Evolutionary conservation across 2,113 vertebrate genomes (phyloP).

Genomic region (Mustelus asterias): DNA sequence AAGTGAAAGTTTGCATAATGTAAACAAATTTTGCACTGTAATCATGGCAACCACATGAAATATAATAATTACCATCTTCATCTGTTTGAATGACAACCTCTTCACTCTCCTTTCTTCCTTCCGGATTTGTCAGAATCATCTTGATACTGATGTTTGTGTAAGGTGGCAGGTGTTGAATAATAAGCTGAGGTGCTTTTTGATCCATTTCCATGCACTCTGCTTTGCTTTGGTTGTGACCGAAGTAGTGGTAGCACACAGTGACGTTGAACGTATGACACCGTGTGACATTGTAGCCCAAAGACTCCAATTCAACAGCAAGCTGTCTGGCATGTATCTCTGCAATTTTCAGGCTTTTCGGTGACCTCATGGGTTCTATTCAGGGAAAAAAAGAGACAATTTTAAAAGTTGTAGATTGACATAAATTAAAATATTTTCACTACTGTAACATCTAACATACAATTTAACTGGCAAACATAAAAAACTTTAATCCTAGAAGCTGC

Average conservation of each 20-base stretch:
- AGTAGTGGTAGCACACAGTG: conserved; percentile 96
- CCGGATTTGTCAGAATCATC: conserved; percentile 96
- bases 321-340: conserved; percentile 85
- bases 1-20: not conserved
- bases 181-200: conserved; percentile 88
- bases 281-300: conserved; percentile 95
- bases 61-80: conserved; percentile 74
- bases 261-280: conserved; percentile 98
- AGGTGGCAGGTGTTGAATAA: conserved; percentile 84
- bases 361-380: conserved; percentile 87
- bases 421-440: not conserved
- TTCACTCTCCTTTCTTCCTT: conserved; percentile 94
- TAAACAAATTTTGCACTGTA: not conserved
- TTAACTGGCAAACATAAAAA: not conserved
- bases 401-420: not conserved
- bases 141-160: conserved; percentile 97
- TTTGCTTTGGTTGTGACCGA: conserved; percentile 78
- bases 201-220: conserved; percentile 96
- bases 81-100: conserved; percentile 95
- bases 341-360: conserved; percentile 91
- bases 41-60: not conserved
- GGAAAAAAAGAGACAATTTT: conserved; percentile 24
- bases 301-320: conserved; percentile 97
- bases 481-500: not conserved
- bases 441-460: too few relatives aligned